Evolutionary conservation across 2,888 invertebrate species (phyloP), one percentile per base, ranked within the genome.

Genomic region (Bellardia bayeri): DNA sequence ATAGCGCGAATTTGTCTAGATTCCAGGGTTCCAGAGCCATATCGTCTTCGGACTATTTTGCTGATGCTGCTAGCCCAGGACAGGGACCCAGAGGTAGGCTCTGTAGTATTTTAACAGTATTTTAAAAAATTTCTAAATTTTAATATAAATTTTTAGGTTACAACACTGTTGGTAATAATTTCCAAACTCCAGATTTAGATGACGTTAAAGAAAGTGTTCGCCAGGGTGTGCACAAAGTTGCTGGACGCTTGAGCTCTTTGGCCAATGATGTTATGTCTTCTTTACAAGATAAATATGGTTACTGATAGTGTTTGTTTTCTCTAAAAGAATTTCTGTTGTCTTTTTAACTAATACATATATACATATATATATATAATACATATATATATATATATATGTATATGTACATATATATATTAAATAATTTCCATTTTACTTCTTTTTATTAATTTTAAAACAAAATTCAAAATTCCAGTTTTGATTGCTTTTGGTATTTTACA

Each of bases 171-270:
- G 90, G 89, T 2, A 13, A 7, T 9, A 93, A 94, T 89, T 94
- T 95, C 88, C 95, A 95, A 91, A 94, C 96, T 74, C 96, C 96
- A 0, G 99, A 99, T 94, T 95, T 99, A 87, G 98, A 99, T 89
- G 99, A 99, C 92, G 98, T 99, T 56, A 98, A 97, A 93, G 99
- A 99, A 94, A 98, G 98, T 89, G 98, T 99, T 51, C 96, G 97
- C 91, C 97, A 98, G 92, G 99, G 99, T 86, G 99, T 99, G 81
- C 98, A 98, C 89, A 98, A 98, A 94, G 99, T 99, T 88, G 99
- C 99, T 74, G 99, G 98, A n/a, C 97, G 97, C 91, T 94, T 99
- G 88, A 99, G 99, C 91, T 98, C 97, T 89, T 94, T 99, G 89
- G 99, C 99, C 90, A 98, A 97, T 94, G 98, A 98, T 90, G 97